These are phyloP conservation scores for Pollenia griseotomentosa DNA, from an alignment of 2,888 invertebrate genomes.

Conservation along the genomic window DNA sequence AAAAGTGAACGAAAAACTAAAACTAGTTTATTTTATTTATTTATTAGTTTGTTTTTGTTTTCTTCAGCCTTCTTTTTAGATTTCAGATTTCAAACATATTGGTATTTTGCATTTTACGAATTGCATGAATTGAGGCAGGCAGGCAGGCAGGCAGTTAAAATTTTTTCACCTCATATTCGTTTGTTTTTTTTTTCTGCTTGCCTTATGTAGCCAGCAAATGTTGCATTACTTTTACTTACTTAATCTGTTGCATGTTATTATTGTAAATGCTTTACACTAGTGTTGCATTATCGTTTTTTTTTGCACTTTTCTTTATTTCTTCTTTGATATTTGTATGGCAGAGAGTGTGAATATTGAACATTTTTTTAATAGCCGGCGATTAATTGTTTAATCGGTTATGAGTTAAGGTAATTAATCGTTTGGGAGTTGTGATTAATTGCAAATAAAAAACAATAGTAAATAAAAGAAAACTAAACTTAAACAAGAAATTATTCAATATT, in stretches of 20 bases:
- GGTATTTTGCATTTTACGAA: constrained; percentile 55
- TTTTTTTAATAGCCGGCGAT: constrained; percentile 2
- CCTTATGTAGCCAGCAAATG: constrained; percentile 36
- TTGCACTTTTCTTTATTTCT: background rate
- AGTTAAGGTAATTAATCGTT: background rate
- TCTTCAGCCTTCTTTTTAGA: background rate
- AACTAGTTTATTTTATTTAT: constrained; percentile 62
- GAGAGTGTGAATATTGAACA: background rate
- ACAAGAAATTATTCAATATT: too few species aligned
- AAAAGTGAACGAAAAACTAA: constrained; percentile 35
- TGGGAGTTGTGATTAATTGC: background rate
- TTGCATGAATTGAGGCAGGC: constrained; percentile 48
- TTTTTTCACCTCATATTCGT: constrained; percentile 39
- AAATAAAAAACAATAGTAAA: too few species aligned
- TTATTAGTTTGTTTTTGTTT: constrained; percentile 44
- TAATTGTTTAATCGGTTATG: constrained; percentile 40
- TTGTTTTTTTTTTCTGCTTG: background rate
- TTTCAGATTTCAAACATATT: background rate
- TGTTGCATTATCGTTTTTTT: constrained; percentile 38
- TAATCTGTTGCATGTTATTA: constrained; percentile 71
- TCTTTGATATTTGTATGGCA: background rate
- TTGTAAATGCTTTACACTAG: constrained; percentile 53
- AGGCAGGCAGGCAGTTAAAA: constrained; percentile 24
- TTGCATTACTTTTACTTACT: constrained; percentile 71
- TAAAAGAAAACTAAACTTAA: too few species aligned